Base-by-base conservation (phyloP, 2,797 vertebrate genomes). In the Scomberomorus guttatus region DNA sequence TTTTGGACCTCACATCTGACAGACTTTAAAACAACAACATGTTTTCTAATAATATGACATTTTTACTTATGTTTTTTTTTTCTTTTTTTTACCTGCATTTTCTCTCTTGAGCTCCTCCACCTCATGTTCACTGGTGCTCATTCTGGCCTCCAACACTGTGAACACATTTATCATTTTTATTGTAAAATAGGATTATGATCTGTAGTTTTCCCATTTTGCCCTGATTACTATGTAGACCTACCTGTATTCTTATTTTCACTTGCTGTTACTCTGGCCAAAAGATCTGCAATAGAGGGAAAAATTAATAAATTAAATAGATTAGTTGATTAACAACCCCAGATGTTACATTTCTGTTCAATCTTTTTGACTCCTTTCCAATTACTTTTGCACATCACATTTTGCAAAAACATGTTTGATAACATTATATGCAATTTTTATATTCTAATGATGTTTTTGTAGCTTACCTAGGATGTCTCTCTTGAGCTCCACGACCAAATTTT, bases 101-200 rank as follows among this genome's bases (percentile, higher is more conserved):
- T 20, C 4, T 15, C 20, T 77, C 37, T 61, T 10, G 2, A 77
- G 57, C 3, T 58, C 44, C 13, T 48, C 18, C 4, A 64, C 27
- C n/a, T 17, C 4, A 1, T 25, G 57, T 46, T 64, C 72, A 57
- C 4, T 48, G 27, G 13, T 1, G 20, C 0, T 61, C 17, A 61
- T 2, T 73, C 72, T 74, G 27, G n/a, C 27, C 20, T 64, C 52
- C 8, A 65, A 15, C 48, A 4, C 72, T 74, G 27, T 39, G 7
- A 60, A 59, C 6, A 60, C n/a, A 37, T 24, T 14, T n/a, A 2
- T 29, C 13, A 29, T 1, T 5, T 15, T 11, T 29, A 29, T 29
- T 29, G 27, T 29, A 1, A 61, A 62, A 27, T 25, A 20, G 4
- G 7, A n/a, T 39, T 39, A 37, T 3, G 5, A 3, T 29, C 27